Percentiles rank a stretch among this genome's conserved stretches.
Evolutionary conservation across 2,113 vertebrate genomes (phyloP).

Genomic region (Bagarius yarrelli): DNA sequence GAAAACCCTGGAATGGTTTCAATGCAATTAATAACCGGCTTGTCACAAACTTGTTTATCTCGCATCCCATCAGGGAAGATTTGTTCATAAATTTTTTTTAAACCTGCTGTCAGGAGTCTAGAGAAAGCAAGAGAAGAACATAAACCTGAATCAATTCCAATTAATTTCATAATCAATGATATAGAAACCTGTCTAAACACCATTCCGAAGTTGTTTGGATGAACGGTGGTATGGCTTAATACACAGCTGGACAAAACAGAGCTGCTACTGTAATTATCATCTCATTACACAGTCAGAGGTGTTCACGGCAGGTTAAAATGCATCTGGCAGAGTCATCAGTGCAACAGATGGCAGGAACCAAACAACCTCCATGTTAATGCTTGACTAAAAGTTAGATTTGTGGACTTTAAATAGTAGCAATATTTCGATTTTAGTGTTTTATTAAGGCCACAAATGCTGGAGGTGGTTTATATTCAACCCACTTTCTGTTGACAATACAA

Average conservation of each 20-base stretch:
- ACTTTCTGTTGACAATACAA: constrained; percentile 30
- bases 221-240: neutral
- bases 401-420: neutral
- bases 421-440: constrained; percentile 27
- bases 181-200: neutral
- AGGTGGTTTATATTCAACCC: constrained; percentile 29
- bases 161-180: neutral
- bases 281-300: constrained; percentile 82
- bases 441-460: neutral
- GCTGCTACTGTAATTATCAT: constrained; percentile 83
- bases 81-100: neutral
- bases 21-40: constrained; percentile 9
- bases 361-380: neutral
- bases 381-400: constrained; percentile 20
- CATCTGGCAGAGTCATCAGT: constrained; percentile 5
- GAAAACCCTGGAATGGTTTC: constrained; percentile 11
- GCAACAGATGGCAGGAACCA: constrained; percentile 5
- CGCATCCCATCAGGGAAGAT: neutral
- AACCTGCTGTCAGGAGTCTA: no score
- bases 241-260: constrained; percentile 71
- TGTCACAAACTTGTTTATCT: constrained; percentile 22
- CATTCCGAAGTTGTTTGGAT: neutral
- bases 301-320: constrained; percentile 57
- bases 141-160: no score
- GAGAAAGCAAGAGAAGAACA: no score